Conservation (phyloP, 2,888 invertebrate species). For the Adelognathus sp. region DNA sequence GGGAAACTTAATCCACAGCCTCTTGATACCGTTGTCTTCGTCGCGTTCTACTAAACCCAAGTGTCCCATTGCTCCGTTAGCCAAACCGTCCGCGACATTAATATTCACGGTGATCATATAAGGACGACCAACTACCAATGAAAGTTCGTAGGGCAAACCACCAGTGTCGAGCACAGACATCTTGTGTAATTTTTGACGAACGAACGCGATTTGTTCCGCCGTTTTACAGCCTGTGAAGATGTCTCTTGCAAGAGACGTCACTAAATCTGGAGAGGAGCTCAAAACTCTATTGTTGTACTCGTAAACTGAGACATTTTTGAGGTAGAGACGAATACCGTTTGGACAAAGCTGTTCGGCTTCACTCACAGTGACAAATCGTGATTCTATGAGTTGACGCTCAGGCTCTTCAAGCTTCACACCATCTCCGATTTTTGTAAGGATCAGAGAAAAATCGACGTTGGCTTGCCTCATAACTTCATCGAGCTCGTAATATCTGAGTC, state of each 20-base stretch:
- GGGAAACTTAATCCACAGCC: conserved; percentile 44
- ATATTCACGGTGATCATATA: conserved; percentile 71
- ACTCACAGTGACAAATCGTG: conserved; percentile 63
- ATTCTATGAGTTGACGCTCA: conserved; percentile 66
- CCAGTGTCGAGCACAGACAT: conserved; percentile 66
- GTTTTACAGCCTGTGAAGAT: conserved; percentile 49
- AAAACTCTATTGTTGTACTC: conserved; percentile 65
- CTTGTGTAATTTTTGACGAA: conserved; percentile 58
- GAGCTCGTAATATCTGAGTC: conserved; percentile 71
- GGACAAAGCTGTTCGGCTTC: conserved; percentile 66
- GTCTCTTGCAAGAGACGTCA: conserved; percentile 61
- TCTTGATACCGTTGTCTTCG: not conserved
- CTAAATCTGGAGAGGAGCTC: conserved; percentile 37
- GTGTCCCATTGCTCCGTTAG: conserved; percentile 69
- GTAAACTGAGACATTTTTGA: conserved; percentile 67
- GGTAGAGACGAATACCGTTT: conserved; percentile 66
- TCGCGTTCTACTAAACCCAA: conserved; percentile 64
- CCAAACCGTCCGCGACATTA: conserved; percentile 69
- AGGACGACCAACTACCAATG: conserved; percentile 48
- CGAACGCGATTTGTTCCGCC: conserved; percentile 44
- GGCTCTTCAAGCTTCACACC: conserved; percentile 58
- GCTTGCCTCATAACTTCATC: conserved; percentile 73
- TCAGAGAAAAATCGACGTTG: conserved; percentile 69
- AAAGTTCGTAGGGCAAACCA: conserved; percentile 67
- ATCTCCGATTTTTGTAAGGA: conserved; percentile 73